phyloP scores from a whole-genome alignment of 2,113 vertebrate species.

The Phyllostomus hastatus region DNA sequence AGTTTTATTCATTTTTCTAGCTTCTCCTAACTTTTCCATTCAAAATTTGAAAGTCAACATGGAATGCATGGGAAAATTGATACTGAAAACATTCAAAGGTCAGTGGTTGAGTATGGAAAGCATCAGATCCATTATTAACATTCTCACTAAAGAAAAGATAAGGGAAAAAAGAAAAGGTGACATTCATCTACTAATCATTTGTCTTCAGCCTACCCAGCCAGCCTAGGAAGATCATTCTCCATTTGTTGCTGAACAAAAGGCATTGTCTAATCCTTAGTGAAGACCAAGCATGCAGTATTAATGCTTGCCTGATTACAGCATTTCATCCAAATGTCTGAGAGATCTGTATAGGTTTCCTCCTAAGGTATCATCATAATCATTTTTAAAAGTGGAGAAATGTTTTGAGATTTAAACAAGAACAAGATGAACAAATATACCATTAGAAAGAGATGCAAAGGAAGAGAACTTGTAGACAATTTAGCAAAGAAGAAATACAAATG shows the following conservation, averaged over 20 bases:
- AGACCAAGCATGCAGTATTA: neutral
- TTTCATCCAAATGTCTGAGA: neutral
- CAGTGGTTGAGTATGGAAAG: neutral
- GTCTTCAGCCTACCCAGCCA: neutral
- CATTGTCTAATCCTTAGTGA: neutral
- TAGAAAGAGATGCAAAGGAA: neutral
- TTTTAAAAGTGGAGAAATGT: neutral
- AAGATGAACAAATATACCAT: neutral
- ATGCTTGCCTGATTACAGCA: neutral
- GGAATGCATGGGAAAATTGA: neutral
- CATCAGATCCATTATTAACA: neutral
- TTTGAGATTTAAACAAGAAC: neutral
- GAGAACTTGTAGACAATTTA: neutral
- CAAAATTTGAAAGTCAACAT: neutral
- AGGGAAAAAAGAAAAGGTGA: neutral
- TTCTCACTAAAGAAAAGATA: neutral
- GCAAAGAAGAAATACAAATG: constrained; percentile 30
- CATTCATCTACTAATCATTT: neutral
- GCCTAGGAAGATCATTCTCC: neutral
- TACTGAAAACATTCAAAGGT: neutral
- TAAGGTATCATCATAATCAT: neutral
- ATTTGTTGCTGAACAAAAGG: neutral
- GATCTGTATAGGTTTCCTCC: neutral
- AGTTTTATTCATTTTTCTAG: neutral
- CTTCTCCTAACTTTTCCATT: neutral